Conservation (phyloP, 1,140 invertebrate genomes). For the Neodiprion fabricii region DNA sequence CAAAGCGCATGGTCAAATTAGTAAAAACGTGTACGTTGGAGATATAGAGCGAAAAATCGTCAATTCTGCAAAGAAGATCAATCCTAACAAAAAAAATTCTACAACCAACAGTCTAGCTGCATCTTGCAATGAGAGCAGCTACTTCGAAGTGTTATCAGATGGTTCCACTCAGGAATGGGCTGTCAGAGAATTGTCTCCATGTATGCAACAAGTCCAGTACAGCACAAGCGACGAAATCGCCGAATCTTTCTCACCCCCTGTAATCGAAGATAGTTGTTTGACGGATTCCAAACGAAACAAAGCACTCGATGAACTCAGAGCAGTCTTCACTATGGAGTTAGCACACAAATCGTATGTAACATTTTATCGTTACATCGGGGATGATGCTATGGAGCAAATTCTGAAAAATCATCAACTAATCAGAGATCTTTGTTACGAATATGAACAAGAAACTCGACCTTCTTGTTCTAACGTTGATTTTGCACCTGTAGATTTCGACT, state of each 20-base stretch:
- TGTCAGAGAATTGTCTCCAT: constrained; percentile 55
- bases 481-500: constrained; percentile 23
- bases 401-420: constrained; percentile 82
- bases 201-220: constrained; percentile 33
- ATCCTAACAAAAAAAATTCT: background rate
- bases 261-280: constrained; percentile 43
- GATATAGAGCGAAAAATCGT: constrained; percentile 9
- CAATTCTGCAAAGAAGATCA: background rate
- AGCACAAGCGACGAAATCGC: constrained; percentile 47
- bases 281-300: constrained; percentile 45
- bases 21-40: constrained; percentile 13
- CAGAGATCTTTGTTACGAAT: constrained; percentile 75
- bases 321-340: constrained; percentile 83
- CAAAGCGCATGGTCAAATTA: constrained; percentile 69
- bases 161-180: constrained; percentile 64
- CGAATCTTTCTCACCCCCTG: constrained; percentile 64
- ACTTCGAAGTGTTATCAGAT: constrained; percentile 64
- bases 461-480: constrained; percentile 29
- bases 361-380: constrained; percentile 80
- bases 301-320: constrained; percentile 77
- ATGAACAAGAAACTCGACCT: constrained; percentile 61
- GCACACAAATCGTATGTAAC: constrained; percentile 84
- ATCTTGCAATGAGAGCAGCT: constrained; percentile 46
- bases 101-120: constrained; percentile 4
- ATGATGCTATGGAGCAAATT: constrained; percentile 72